A percentile compares a stretch with the other conserved stretches of the same genome.
These are phyloP conservation scores for Ooceraea biroi DNA, from an alignment of 1,140 invertebrate species.

Conservation along the genomic window DNA sequence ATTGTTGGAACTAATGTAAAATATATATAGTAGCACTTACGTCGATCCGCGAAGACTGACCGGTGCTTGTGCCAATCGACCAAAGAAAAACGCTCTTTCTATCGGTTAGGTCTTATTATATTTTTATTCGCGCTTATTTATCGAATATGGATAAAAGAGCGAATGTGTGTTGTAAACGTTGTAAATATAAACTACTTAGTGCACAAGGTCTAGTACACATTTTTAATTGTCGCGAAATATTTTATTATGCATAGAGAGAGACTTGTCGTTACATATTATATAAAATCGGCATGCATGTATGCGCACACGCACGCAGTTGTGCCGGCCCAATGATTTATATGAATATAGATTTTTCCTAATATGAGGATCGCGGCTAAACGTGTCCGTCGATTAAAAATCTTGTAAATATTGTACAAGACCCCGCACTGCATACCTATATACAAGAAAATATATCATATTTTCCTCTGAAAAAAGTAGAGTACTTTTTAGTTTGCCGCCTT, in stretches of 20 bases:
- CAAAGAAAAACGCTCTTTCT: slow-evolving; percentile 81
- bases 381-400: slow-evolving; percentile 60
- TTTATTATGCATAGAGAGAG: slow-evolving; percentile 62
- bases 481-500: slow-evolving; percentile 49
- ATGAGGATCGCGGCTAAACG: slow-evolving; percentile 10
- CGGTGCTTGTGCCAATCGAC: slow-evolving; percentile 84
- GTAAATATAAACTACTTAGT: slow-evolving; percentile 47
- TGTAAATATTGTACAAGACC: slow-evolving; percentile 84
- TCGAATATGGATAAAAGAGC: slow-evolving; percentile 3
- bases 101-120: slow-evolving; percentile 63
- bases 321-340: slow-evolving; percentile 73
- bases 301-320: slow-evolving; percentile 21
- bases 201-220: neutral
- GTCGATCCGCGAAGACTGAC: slow-evolving; percentile 84
- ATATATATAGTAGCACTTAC: slow-evolving; percentile 67
- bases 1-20: slow-evolving; percentile 18
- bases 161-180: too few relatives aligned
- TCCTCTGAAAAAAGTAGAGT: slow-evolving; percentile 75
- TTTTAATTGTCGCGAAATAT: slow-evolving; percentile 55
- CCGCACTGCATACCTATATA: slow-evolving; percentile 58
- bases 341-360: slow-evolving; percentile 66
- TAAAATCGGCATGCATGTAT: slow-evolving; percentile 41
- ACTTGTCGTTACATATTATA: slow-evolving; percentile 32
- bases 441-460: slow-evolving; percentile 83
- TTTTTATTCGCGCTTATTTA: slow-evolving; percentile 66